phyloP scores from a whole-genome alignment of 2,888 invertebrate species.

The Sepioteuthis lessoniana region DNA sequence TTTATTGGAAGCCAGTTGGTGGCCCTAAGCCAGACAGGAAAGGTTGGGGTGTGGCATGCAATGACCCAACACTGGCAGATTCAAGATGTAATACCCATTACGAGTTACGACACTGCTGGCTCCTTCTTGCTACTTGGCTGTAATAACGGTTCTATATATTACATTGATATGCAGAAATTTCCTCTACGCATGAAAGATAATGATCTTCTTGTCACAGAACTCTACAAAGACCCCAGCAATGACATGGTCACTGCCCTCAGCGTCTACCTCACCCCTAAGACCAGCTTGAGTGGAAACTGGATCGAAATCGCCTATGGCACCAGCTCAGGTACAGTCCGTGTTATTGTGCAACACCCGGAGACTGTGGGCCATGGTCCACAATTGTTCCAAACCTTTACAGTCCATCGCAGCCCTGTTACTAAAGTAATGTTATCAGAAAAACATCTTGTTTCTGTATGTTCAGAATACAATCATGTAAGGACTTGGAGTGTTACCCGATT shows the following conservation, averaged over 20 bases:
- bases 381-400: slow-evolving; percentile 97
- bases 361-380: slow-evolving; percentile 99
- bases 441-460: slow-evolving; percentile 92
- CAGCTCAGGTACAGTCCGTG: slow-evolving; percentile 91
- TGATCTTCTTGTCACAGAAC: slow-evolving; percentile 95
- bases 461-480: slow-evolving; percentile 97
- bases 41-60: slow-evolving; percentile 99
- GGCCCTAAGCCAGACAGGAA: slow-evolving; percentile 92
- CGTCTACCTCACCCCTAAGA: slow-evolving; percentile 98
- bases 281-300: slow-evolving; percentile 94
- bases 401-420: slow-evolving; percentile 95
- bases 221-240: slow-evolving; percentile 91
- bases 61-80: slow-evolving; percentile 97
- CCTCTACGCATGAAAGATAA: slow-evolving; percentile 99
- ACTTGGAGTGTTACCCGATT: slow-evolving; percentile 98
- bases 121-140: slow-evolving; percentile 95
- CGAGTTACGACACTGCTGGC: slow-evolving; percentile 97
- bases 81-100: slow-evolving; percentile 94
- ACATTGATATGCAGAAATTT: slow-evolving; percentile 99
- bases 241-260: slow-evolving; percentile 98
- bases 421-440: slow-evolving; percentile 93
- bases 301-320: slow-evolving; percentile 99
- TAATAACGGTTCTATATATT: slow-evolving; percentile 96
- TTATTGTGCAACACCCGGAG: slow-evolving; percentile 99
- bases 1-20: slow-evolving; percentile 98